Percentiles rank a stretch among this genome's conserved stretches.
phyloP scores from a whole-genome alignment of 2,113 vertebrate species.

The Serinus canaria region DNA sequence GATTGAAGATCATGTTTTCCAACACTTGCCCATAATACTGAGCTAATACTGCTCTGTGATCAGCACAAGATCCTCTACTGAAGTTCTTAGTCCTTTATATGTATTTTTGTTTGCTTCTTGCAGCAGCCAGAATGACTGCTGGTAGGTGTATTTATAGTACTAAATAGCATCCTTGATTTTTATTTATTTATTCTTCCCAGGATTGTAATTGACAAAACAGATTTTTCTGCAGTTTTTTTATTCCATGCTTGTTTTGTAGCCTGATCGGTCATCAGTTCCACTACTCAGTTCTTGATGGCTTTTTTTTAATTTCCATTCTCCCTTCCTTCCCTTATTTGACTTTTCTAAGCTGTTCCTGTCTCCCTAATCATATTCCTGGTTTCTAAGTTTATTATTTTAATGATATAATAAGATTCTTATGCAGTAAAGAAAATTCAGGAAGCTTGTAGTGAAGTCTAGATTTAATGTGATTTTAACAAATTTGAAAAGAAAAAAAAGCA shows the following conservation, averaged over 20 bases:
- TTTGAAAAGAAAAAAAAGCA: neutral
- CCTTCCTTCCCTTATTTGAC: neutral
- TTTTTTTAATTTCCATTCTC: neutral
- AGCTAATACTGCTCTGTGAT: neutral
- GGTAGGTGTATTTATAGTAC: neutral
- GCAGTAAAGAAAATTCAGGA: neutral
- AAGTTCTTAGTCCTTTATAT: neutral
- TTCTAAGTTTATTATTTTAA: conserved; percentile 3
- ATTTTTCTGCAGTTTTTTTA: neutral
- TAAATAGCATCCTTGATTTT: neutral
- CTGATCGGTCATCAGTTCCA: neutral
- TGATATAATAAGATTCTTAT: neutral
- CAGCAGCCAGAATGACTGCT: neutral
- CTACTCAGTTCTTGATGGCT: neutral
- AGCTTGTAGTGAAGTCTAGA: neutral
- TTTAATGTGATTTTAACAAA: neutral
- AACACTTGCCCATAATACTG: neutral
- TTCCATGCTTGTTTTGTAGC: neutral
- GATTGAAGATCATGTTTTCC: neutral
- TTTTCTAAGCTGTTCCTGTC: neutral
- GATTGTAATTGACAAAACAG: neutral
- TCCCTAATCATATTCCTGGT: neutral
- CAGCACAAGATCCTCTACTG: neutral
- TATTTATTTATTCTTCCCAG: neutral
- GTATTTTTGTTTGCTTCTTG: neutral